A percentile compares a stretch with the other conserved stretches of the same genome.
phyloP scores from a whole-genome alignment of 2,113 vertebrate species.

The Triplophysa siluroides region DNA sequence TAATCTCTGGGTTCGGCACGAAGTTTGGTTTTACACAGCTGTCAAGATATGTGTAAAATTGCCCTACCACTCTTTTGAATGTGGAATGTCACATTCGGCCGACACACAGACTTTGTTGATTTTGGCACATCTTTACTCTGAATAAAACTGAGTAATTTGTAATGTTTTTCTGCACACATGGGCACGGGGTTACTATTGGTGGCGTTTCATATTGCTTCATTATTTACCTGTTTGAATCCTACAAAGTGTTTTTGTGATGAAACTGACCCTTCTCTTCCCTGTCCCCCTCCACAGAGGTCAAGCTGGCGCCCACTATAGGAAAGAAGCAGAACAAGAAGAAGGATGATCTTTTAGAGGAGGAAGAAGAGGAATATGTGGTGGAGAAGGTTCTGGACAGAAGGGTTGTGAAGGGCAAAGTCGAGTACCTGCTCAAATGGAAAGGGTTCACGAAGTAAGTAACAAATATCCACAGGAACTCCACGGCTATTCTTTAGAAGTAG shows the following conservation, averaged over 20 bases:
- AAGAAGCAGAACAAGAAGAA: conserved; percentile 95
- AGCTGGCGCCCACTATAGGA: conserved; percentile 86
- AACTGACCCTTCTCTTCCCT: not conserved
- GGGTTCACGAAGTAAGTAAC: conserved; percentile 94
- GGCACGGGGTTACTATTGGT: not conserved
- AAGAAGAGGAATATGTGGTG: conserved; percentile 97
- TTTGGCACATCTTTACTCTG: not conserved
- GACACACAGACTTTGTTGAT: not conserved
- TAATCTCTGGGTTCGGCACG: not conserved
- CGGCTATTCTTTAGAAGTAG: too few species aligned
- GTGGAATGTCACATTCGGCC: too few species aligned
- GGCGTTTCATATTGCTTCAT: not conserved
- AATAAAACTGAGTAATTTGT: not conserved
- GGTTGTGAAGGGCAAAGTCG: conserved; percentile 90
- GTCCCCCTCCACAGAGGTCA: conserved; percentile 62
- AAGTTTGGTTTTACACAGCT: not conserved
- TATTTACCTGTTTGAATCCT: not conserved
- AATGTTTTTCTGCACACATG: not conserved
- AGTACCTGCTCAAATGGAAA: conserved; percentile 97
- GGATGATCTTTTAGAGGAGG: conserved; percentile 90
- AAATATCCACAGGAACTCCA: not conserved
- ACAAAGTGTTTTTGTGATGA: not conserved
- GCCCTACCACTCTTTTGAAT: too few species aligned
- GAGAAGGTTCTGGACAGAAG: conserved; percentile 94
- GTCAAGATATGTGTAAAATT: not conserved